Percentiles rank a stretch among this genome's conserved stretches.
These are phyloP conservation scores for Serripes groenlandicus DNA, from an alignment of 2,888 invertebrate genomes.

Conservation along the genomic window DNA sequence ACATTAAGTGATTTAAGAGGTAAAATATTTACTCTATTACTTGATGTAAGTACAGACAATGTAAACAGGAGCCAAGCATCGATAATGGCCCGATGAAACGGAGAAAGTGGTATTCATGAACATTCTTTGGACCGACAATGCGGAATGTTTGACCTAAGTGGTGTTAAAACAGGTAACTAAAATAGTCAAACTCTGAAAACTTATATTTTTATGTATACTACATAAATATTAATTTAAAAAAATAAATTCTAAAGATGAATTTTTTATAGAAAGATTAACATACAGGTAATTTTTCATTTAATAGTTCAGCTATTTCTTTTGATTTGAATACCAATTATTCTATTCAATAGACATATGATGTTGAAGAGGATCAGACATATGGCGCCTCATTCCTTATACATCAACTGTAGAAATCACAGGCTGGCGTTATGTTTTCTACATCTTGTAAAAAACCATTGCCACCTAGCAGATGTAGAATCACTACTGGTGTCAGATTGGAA, in stretches of 20 bases:
- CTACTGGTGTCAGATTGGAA: slow-evolving; percentile 47
- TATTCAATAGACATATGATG: too few relatives aligned
- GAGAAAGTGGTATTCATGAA: not conserved
- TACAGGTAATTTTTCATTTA: too few relatives aligned
- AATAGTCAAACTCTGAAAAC: too few relatives aligned
- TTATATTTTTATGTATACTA: too few relatives aligned
- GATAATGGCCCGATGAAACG: slow-evolving; percentile 31
- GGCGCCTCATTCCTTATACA: slow-evolving; percentile 30
- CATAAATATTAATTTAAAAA: not conserved
- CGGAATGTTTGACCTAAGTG: too few relatives aligned
- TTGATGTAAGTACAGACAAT: slow-evolving; percentile 50
- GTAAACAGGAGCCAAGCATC: slow-evolving; percentile 34
- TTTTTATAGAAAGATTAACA: too few relatives aligned
- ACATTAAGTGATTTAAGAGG: slow-evolving; percentile 1
- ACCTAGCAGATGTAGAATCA: slow-evolving; percentile 31
- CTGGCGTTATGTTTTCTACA: slow-evolving; percentile 54
- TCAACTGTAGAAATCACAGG: slow-evolving; percentile 55
- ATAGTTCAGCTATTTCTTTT: too few relatives aligned
- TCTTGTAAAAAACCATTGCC: slow-evolving; percentile 30
- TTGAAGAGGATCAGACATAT: slow-evolving; percentile 36
- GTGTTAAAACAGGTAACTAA: slow-evolving; percentile 34
- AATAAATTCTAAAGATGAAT: too few relatives aligned
- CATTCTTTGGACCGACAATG: slow-evolving; percentile 25
- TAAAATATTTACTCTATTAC: slow-evolving; percentile 30
- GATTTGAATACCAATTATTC: too few relatives aligned